Base-by-base conservation (phyloP, 2,113 vertebrate genomes). In the Mormoops blainvillei region DNA sequence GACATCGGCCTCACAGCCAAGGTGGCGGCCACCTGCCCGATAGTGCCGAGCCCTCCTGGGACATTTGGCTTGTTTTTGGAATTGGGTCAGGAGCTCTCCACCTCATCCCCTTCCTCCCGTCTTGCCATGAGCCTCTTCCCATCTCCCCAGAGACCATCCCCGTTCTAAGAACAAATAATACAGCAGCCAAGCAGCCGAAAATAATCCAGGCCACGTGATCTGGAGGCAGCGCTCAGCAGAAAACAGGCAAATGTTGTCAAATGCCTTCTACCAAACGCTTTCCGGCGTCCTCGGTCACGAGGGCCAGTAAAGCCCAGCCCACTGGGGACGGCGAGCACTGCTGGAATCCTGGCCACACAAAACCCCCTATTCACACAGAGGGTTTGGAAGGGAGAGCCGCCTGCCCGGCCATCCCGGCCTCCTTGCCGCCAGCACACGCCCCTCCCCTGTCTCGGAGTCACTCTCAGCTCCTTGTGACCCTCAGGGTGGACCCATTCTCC, bases 161-260 rank as follows among this genome's bases (percentile, higher is more conserved):
- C 0, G 0, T n/a, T 88, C 70, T 16, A n/a, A 73, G 81, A 90
- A 90, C 95, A 94, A 93, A 74, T 76, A 84, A 92, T 48, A 22
- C n/a, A 28, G 76, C 81, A 87, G 95, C 92, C 85, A 90, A 63
- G 85, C 84, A 86, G 85, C 90, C 18, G 33, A 82, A 77, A 96
- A 95, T 87, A 88, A 82, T 81, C 15, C 2, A 22, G 43, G 68
- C 81, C 95, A 96, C 20, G 19, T 96, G 96, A 88, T 56, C 50
- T 16, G 77, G 58, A 96, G 96, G 93, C 94, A 80, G 81, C 65
- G 92, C 89, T 58, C 61, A 82, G 94, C 84, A 96, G 94, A 93
- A 97, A 96, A 97, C 95, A 96, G 94, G 94, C 97, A 96, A 97
- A 97, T 95, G 91, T 65, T 96, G 96, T 95, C 89, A 48, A 82